Percentiles rank a stretch among this genome's conserved stretches.
phyloP scores from a whole-genome alignment of 2,888 invertebrate genomes.

The Smittia sp. region DNA sequence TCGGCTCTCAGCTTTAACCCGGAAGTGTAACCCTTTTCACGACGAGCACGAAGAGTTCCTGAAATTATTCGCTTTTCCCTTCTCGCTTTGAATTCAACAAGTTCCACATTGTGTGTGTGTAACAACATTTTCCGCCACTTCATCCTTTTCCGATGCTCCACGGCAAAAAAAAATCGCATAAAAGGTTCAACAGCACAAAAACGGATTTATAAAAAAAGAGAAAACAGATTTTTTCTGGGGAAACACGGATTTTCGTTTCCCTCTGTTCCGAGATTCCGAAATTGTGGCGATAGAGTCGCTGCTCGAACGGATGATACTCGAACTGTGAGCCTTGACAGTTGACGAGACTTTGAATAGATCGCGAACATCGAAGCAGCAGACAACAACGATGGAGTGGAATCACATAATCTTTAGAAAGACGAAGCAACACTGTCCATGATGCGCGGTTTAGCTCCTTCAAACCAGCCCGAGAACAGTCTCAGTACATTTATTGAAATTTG shows the following conservation, averaged over 20 bases:
- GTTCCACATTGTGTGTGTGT: background rate
- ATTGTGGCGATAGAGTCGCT: background rate
- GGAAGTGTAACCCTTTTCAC: slow-evolving; percentile 29
- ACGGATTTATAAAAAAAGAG: slow-evolving; percentile 8
- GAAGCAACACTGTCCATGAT: no score
- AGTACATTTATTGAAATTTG: slow-evolving; percentile 39
- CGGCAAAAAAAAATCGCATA: slow-evolving; percentile 12
- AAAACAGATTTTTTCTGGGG: slow-evolving; percentile 3
- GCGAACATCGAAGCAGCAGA: no score
- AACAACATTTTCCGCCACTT: slow-evolving; percentile 4
- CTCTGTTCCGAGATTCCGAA: background rate
- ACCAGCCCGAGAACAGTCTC: no score
- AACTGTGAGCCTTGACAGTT: no score
- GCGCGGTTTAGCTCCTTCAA: no score
- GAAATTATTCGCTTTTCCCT: background rate
- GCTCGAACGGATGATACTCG: no score
- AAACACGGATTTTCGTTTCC: background rate
- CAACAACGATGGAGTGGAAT: no score
- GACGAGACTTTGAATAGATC: no score
- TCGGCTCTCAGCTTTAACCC: background rate
- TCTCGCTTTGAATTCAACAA: slow-evolving; percentile 4
- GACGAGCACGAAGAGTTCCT: background rate
- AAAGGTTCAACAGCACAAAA: slow-evolving; percentile 20
- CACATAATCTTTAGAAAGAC: no score
- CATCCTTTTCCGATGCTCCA: background rate